Evolutionary conservation across 2,113 vertebrate genomes (phyloP).

Genomic region (Sciurus niger): DNA sequence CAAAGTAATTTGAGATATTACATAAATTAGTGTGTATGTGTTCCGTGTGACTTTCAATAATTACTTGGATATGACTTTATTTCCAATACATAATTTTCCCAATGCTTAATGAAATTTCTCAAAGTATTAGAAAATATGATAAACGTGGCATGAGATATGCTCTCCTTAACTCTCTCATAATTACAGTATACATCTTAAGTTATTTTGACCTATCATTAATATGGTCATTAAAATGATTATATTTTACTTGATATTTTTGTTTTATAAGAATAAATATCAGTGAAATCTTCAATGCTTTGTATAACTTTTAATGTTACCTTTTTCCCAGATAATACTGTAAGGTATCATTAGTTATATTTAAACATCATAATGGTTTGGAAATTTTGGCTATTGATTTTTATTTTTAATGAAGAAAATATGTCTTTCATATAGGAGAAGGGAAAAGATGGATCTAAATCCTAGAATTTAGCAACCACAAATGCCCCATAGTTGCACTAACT

Average conservation of each 20-base stretch:
- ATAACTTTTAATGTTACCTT: neutral
- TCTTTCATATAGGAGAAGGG: neutral
- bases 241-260: neutral
- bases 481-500: accelerated
- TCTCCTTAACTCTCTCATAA: neutral
- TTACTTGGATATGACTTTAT: neutral
- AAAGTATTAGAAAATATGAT: neutral
- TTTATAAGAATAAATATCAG: neutral
- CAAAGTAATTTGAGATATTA: neutral
- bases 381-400: neutral
- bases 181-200: neutral
- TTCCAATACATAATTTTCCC: neutral
- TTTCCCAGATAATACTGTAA: neutral
- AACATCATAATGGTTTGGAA: neutral
- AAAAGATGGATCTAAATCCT: neutral
- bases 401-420: neutral
- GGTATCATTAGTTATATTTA: neutral
- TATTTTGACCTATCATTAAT: neutral
- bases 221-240: neutral
- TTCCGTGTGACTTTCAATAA: neutral
- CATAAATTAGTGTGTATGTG: neutral
- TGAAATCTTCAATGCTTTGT: neutral
- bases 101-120: neutral
- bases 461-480: neutral
- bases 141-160: neutral